Conservation (phyloP, 2,113 vertebrate species). For the Sterrhoptilus dennistouni region DNA sequence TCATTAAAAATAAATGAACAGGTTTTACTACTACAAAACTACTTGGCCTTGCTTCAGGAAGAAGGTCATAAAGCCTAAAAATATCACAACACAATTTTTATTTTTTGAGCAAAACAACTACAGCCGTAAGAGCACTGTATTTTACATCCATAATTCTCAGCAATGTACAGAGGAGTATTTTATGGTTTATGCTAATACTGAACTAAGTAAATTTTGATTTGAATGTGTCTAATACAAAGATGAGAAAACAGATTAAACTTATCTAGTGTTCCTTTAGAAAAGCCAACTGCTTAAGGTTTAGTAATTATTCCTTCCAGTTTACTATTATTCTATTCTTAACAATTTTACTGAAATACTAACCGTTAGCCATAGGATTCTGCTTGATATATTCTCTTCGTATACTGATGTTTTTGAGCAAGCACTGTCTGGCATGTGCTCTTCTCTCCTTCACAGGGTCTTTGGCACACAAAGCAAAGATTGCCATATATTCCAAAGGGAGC, state of each 20-base stretch:
- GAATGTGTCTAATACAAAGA: neutral
- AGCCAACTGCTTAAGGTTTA: neutral
- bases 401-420: conserved; percentile 98
- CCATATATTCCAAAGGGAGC: conserved; percentile 96
- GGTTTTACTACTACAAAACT: neutral
- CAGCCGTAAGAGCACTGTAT: neutral
- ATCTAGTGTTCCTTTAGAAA: neutral
- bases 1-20: neutral
- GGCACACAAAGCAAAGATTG: conserved; percentile 96
- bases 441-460: conserved; percentile 99
- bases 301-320: neutral
- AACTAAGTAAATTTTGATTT: neutral
- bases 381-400: conserved; percentile 97
- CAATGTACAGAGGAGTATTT: neutral
- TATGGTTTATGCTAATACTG: neutral
- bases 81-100: neutral
- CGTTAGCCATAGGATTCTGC: conserved; percentile 92
- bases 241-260: neutral
- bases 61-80: neutral
- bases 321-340: neutral
- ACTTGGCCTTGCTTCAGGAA: neutral
- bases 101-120: neutral
- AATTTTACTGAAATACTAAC: conserved; percentile 72
- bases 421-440: conserved; percentile 95
- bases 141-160: neutral